phyloP scores from a whole-genome alignment of 2,113 vertebrate species.

The Amblyopsis rosae region DNA sequence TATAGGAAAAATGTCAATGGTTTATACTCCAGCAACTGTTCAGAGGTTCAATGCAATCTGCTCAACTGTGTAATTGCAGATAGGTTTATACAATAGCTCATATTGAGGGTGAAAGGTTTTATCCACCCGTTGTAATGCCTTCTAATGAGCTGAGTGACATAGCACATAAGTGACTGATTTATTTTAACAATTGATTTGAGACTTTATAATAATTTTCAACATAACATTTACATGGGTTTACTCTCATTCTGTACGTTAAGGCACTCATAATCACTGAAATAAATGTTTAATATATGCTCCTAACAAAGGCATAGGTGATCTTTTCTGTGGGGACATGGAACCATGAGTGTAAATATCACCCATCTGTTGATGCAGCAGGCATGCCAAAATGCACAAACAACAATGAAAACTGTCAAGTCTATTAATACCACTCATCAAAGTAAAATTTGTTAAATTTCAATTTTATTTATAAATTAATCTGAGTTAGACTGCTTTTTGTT shows the following conservation, averaged over 20 bases:
- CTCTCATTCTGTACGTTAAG: not conserved
- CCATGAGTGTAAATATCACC: constrained; percentile 6
- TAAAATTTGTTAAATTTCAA: constrained; percentile 18
- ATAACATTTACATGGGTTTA: constrained; percentile 3
- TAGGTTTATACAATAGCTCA: constrained; percentile 20
- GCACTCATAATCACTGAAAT: no score
- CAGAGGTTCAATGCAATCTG: constrained; percentile 29
- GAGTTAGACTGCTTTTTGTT: constrained; percentile 3
- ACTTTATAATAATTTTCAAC: no score
- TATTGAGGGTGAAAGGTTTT: constrained; percentile 20
- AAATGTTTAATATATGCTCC: constrained; percentile 40
- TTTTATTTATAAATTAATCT: constrained; percentile 21
- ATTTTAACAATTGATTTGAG: no score
- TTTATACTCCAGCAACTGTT: not conserved
- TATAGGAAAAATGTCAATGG: no score
- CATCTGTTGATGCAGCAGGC: not conserved
- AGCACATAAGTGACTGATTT: no score
- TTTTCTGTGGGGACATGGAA: constrained; percentile 19
- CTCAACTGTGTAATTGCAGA: constrained; percentile 44
- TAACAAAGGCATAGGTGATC: constrained; percentile 21
- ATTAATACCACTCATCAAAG: not conserved
- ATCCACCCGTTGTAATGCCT: constrained; percentile 15
- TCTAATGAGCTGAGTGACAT: constrained; percentile 9
- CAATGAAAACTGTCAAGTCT: no score
- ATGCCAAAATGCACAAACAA: constrained; percentile 12